phyloP scores from a whole-genome alignment of 2,888 invertebrate species.

The Andrena chrysosceles region DNA sequence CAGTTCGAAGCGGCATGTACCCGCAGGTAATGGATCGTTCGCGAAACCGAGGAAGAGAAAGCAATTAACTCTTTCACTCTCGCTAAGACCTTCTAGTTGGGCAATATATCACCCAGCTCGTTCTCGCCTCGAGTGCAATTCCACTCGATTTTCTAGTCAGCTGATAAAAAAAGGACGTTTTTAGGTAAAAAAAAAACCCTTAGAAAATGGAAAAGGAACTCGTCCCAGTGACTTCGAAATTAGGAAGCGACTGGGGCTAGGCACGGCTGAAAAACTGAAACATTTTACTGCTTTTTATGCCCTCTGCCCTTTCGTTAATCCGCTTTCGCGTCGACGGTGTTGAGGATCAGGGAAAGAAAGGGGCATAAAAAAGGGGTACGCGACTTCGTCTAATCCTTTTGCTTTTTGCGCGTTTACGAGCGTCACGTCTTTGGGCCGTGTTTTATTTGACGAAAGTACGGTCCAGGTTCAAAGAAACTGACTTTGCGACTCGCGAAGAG shows the following conservation, averaged over 20 bases:
- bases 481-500: slow-evolving; percentile 48
- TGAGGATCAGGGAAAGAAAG: not conserved
- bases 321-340: slow-evolving; percentile 13
- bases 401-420: slow-evolving; percentile 57
- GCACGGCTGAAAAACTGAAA: slow-evolving; percentile 36
- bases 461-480: slow-evolving; percentile 45
- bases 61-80: slow-evolving; percentile 58
- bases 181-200: not conserved
- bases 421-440: not conserved
- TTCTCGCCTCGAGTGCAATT: slow-evolving; percentile 37
- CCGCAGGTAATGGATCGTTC: not conserved
- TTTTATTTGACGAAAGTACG: slow-evolving; percentile 48
- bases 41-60: slow-evolving; percentile 19
- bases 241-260: not conserved
- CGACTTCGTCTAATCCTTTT: slow-evolving; percentile 48
- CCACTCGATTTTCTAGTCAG: not conserved
- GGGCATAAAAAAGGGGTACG: not conserved
- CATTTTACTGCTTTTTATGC: slow-evolving; percentile 59
- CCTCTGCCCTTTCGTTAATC: slow-evolving; percentile 24
- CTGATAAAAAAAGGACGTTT: not conserved
- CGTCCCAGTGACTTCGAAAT: slow-evolving; percentile 56
- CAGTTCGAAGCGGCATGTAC: not conserved
- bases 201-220: not conserved
- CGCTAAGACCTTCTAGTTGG: slow-evolving; percentile 4
- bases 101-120: slow-evolving; percentile 54